Evolutionary conservation across 2,113 vertebrate species (phyloP).

Genomic region (Gymnocephalus cernua): DNA sequence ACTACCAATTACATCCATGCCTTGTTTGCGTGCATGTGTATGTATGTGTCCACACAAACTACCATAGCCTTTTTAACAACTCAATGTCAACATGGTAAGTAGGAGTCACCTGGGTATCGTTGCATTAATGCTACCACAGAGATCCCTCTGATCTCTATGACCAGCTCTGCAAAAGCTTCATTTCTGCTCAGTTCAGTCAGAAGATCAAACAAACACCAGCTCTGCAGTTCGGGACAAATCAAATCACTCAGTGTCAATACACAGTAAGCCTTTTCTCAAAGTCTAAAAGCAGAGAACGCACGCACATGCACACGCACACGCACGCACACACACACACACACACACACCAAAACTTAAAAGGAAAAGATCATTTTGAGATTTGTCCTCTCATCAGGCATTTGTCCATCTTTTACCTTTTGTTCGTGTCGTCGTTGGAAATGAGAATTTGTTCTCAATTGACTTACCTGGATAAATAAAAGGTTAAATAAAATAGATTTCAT

Average conservation of each 20-base stretch:
- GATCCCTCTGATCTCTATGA: constrained; percentile 42
- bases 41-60: constrained; percentile 23
- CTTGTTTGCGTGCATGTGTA: constrained; percentile 7
- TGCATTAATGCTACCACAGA: constrained; percentile 20
- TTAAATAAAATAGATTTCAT: no score
- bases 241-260: constrained; percentile 60
- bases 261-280: constrained; percentile 45
- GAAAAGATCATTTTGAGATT: constrained; percentile 26
- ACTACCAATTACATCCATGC: not conserved
- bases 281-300: constrained; percentile 35
- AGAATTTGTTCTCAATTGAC: no score
- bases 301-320: not conserved
- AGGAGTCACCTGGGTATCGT: constrained; percentile 18
- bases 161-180: constrained; percentile 35
- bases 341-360: not conserved
- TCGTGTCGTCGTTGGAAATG: no score
- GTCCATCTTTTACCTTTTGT: constrained; percentile 10
- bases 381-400: constrained; percentile 41
- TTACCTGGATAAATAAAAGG: no score
- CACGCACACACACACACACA: not conserved
- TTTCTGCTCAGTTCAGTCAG: constrained; percentile 39
- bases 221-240: constrained; percentile 35
- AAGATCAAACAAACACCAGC: constrained; percentile 41
- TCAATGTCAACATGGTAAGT: constrained; percentile 15
- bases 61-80: constrained; percentile 30